phyloP scores from a whole-genome alignment of 2,888 invertebrate genomes.

The Notocelia uddmanniana region DNA sequence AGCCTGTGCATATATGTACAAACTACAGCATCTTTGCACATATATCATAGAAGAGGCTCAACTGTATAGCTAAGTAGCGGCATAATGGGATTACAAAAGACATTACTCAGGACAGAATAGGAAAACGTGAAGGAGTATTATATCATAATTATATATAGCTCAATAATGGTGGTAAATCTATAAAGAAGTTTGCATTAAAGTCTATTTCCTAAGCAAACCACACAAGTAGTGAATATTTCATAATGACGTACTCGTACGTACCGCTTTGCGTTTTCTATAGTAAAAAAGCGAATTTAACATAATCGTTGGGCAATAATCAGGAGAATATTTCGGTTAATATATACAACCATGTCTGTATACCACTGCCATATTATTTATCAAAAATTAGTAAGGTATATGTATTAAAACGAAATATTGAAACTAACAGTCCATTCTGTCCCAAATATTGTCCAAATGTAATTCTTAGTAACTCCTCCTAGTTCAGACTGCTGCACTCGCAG shows the following conservation, averaged over 20 bases:
- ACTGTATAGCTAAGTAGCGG: conserved; percentile 18
- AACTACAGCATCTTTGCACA: conserved; percentile 35
- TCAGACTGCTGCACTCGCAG: background rate
- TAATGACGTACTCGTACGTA: too few species aligned
- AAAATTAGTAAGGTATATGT: background rate
- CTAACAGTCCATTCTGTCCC: conserved; percentile 18
- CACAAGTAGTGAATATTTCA: background rate
- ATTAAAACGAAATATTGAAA: too few species aligned
- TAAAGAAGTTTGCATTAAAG: background rate
- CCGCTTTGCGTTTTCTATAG: too few species aligned
- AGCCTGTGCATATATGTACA: conserved; percentile 33
- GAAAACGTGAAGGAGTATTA: background rate
- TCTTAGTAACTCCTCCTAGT: background rate
- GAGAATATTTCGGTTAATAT: too few species aligned
- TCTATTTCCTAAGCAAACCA: background rate
- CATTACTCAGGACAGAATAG: conserved; percentile 33
- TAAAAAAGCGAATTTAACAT: too few species aligned
- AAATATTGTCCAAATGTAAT: conserved; percentile 17
- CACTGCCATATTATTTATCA: background rate
- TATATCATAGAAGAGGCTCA: conserved; percentile 21
- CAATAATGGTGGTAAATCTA: background rate
- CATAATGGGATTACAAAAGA: conserved; percentile 3
- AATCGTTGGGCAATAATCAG: too few species aligned
- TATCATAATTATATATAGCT: background rate
- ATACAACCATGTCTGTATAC: too few species aligned